Percentiles rank a stretch among this genome's conserved stretches.
Evolutionary conservation across 2,888 invertebrate genomes (phyloP).

Genomic region (Opisthograptis luteolata): DNA sequence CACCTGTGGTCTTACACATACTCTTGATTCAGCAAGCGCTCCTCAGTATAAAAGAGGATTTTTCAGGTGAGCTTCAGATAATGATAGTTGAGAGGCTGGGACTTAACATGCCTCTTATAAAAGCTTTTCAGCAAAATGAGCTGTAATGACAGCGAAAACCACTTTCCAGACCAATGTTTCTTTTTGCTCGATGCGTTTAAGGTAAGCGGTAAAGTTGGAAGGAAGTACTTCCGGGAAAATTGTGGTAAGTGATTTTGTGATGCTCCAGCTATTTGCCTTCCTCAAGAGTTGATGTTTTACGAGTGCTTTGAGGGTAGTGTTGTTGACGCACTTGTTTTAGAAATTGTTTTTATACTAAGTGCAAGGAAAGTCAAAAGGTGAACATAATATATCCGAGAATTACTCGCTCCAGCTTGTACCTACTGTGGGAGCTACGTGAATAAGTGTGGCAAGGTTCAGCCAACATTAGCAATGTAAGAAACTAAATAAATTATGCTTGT

Average conservation of each 20-base stretch:
- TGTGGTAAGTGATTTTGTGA: conserved; percentile 38
- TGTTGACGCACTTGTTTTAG: conserved; percentile 6
- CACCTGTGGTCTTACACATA: neutral
- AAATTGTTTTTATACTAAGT: conserved; percentile 3
- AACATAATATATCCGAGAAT: too few relatives aligned
- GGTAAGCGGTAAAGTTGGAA: conserved; percentile 40
- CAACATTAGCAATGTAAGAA: too few relatives aligned
- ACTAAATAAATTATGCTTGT: too few relatives aligned
- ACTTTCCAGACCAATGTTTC: conserved; percentile 64
- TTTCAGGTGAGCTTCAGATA: conserved; percentile 59
- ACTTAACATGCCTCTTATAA: conserved; percentile 56
- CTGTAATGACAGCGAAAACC: conserved; percentile 70
- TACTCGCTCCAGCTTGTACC: too few relatives aligned
- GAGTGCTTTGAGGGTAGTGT: conserved; percentile 4
- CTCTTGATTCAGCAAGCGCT: conserved; percentile 20
- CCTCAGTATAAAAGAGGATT: conserved; percentile 44
- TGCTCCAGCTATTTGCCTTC: conserved; percentile 26
- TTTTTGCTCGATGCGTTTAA: conserved; percentile 58
- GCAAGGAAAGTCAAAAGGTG: neutral
- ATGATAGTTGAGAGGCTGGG: conserved; percentile 60
- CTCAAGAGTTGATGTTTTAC: conserved; percentile 18
- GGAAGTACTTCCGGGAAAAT: conserved; percentile 31
- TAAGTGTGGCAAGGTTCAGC: too few relatives aligned
- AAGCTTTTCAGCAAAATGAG: conserved; percentile 66
- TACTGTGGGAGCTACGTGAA: too few relatives aligned